Conservation (phyloP, 2,888 invertebrate genomes). For the Drosophila infuscata region DNA sequence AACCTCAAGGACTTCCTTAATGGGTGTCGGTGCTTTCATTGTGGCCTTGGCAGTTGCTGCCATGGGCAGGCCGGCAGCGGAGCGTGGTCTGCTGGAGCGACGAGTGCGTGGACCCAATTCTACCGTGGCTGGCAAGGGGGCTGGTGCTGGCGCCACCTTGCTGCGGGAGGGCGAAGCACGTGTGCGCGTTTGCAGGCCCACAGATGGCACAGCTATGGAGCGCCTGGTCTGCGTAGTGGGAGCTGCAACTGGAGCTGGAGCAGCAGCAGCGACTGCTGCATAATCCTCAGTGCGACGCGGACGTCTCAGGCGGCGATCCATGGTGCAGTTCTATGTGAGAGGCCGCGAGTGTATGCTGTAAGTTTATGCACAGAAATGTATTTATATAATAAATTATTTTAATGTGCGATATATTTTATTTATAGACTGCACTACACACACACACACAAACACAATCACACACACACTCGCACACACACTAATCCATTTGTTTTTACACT, state of each 20-base stretch:
- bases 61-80: conserved; percentile 79
- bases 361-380: conserved; percentile 28
- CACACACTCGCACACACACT: conserved; percentile 13
- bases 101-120: conserved; percentile 72
- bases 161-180: conserved; percentile 63
- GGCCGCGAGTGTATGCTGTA: conserved; percentile 41
- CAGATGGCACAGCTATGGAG: conserved; percentile 25
- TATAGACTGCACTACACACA: conserved; percentile 51
- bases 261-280: conserved; percentile 14
- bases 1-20: conserved; percentile 78
- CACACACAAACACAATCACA: conserved; percentile 16
- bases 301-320: conserved; percentile 73
- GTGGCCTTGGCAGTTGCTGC: conserved; percentile 51
- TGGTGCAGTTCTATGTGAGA: conserved; percentile 15
- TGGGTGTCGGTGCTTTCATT: conserved; percentile 67
- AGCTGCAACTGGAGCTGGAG: conserved; percentile 3
- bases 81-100: conserved; percentile 86
- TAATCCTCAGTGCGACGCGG: conserved; percentile 62
- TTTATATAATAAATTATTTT: conserved; percentile 38
- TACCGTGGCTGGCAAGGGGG: background rate
- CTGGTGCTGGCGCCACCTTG: conserved; percentile 36
- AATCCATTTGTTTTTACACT: conserved; percentile 50
- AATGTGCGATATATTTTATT: conserved; percentile 62
- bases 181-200: conserved; percentile 54
- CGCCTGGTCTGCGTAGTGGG: conserved; percentile 54